These are phyloP conservation scores for Coendou prehensilis DNA, from an alignment of 2,797 vertebrate genomes.

Conservation along the genomic window DNA sequence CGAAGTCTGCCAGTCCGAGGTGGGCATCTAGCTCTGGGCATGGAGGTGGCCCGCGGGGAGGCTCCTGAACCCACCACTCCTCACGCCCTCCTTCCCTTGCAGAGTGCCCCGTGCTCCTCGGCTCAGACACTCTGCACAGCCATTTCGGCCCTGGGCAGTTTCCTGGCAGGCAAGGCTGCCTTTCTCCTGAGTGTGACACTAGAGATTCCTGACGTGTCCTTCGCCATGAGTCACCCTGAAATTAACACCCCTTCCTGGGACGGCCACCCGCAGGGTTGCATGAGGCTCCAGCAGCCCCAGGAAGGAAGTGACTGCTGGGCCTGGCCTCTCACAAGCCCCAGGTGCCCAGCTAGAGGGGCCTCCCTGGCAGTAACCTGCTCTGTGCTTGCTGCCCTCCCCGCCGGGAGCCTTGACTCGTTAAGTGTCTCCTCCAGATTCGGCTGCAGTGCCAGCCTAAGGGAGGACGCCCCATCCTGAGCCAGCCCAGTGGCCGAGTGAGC, in stretches of 20 bases:
- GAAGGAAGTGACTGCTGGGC: not conserved
- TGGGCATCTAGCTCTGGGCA: not conserved
- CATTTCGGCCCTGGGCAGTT: not conserved
- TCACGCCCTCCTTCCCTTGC: accelerated
- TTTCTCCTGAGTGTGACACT: not conserved
- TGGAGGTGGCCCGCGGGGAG: not conserved
- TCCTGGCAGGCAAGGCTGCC: not conserved
- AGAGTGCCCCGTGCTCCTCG: too few relatives aligned
- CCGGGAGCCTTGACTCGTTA: not conserved
- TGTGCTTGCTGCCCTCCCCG: not conserved
- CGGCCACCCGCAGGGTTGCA: not conserved
- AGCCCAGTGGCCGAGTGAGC: accelerated
- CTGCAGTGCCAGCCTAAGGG: not conserved
- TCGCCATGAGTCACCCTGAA: not conserved
- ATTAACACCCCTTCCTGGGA: not conserved
- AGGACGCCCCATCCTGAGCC: not conserved
- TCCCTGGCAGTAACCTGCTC: not conserved
- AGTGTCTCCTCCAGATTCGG: not conserved
- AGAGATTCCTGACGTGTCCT: not conserved
- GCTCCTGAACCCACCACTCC: not conserved
- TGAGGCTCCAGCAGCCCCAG: not conserved
- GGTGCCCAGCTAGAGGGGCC: not conserved
- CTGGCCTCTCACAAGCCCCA: not conserved
- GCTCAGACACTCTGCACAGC: not conserved
- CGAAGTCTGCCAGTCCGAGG: not conserved